Percentiles rank a stretch among this genome's conserved stretches.
These are phyloP conservation scores for Dolichopus griseipennis DNA, from an alignment of 2,888 invertebrate genomes.

Conservation along the genomic window DNA sequence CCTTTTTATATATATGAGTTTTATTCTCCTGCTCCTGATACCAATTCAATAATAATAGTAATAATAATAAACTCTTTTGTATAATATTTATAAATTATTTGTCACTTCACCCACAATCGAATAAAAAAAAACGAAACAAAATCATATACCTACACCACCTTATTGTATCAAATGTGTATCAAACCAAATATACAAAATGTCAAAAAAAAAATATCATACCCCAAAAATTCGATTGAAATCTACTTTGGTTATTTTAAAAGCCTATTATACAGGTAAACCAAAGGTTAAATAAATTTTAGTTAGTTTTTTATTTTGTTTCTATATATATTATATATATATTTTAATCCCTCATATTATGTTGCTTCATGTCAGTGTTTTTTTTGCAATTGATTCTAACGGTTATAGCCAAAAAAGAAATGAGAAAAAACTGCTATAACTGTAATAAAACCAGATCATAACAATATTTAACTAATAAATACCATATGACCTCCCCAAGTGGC, in stretches of 20 bases:
- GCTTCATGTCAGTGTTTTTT: background rate
- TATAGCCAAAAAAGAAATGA: background rate
- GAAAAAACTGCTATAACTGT: background rate
- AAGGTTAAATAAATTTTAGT: background rate
- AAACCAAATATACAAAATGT: background rate
- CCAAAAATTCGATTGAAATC: too few species aligned
- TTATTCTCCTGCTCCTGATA: too few species aligned
- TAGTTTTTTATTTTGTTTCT: background rate
- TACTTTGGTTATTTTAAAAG: background rate
- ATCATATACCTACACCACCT: too few species aligned
- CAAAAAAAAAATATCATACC: too few species aligned
- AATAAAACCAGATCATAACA: slow-evolving; percentile 6
- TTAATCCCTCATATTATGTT: background rate
- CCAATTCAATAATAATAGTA: too few species aligned
- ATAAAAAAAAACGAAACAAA: too few species aligned
- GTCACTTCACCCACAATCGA: too few species aligned
- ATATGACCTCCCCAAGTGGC: slow-evolving; percentile 6
- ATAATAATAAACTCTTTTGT: too few species aligned
- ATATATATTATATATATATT: background rate
- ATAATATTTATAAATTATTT: too few species aligned
- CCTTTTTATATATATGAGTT: too few species aligned
- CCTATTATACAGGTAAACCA: background rate
- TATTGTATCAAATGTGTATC: background rate
- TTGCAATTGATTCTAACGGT: background rate
- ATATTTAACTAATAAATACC: slow-evolving; percentile 3